Evolutionary conservation across 2,113 vertebrate genomes (phyloP).

Genomic region (Paradoxurus hermaphroditus): DNA sequence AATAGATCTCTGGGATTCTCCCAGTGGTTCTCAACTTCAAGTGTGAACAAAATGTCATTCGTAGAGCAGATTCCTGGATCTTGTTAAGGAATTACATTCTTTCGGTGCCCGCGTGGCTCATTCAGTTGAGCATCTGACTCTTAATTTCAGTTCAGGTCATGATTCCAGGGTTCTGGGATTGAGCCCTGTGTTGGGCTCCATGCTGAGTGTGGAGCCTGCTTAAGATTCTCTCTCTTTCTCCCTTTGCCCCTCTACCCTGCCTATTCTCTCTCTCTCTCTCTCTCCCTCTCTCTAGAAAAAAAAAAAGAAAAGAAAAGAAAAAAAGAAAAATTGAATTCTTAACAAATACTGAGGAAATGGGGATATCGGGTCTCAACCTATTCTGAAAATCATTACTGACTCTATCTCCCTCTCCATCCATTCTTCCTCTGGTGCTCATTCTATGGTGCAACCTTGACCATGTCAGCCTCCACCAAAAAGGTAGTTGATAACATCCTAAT

Average conservation of each 20-base stretch:
- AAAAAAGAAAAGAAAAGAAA: too few species aligned
- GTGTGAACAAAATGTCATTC: neutral
- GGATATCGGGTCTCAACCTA: neutral
- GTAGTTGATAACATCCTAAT: accelerated
- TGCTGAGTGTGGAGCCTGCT: too few species aligned
- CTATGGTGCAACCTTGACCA: neutral
- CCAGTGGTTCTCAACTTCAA: neutral
- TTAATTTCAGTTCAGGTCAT: too few species aligned
- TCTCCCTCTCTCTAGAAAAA: too few species aligned
- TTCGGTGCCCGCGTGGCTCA: neutral
- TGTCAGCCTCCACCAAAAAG: neutral
- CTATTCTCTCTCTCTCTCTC: too few species aligned
- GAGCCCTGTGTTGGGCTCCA: too few species aligned
- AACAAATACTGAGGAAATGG: neutral
- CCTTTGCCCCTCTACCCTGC: too few species aligned
- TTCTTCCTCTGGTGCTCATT: neutral
- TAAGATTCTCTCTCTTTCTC: too few species aligned
- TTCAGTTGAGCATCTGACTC: too few species aligned
- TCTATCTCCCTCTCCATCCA: too few species aligned
- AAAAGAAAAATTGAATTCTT: neutral
- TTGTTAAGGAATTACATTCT: neutral
- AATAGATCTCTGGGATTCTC: neutral
- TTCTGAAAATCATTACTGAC: neutral
- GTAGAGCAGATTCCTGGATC: neutral
- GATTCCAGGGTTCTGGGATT: too few species aligned